Evolutionary conservation across 1,140 invertebrate genomes (phyloP).

Genomic region (Pseudomyrmex flavicornis): DNA sequence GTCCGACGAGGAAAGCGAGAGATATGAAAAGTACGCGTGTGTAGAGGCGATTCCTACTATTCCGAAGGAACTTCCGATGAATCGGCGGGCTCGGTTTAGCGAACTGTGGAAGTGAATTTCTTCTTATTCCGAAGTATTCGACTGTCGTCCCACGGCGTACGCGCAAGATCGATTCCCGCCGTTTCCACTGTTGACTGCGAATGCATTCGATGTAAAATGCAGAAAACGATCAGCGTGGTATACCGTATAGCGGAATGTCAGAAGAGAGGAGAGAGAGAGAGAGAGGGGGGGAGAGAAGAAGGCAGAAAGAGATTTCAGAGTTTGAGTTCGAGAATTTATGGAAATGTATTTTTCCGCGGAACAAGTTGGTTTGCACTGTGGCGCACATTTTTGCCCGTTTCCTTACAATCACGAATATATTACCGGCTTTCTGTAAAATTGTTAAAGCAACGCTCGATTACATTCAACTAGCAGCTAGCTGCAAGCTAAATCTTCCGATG

Average conservation of each 20-base stretch:
- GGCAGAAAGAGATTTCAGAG: slow-evolving; percentile 27
- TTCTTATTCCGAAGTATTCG: slow-evolving; percentile 53
- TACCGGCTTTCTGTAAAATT: slow-evolving; percentile 26
- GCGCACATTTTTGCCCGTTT: slow-evolving; percentile 40
- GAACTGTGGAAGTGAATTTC: slow-evolving; percentile 56
- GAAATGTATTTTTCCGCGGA: slow-evolving; percentile 47
- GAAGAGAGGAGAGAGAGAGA: background rate
- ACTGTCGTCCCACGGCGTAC: slow-evolving; percentile 47
- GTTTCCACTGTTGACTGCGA: slow-evolving; percentile 52
- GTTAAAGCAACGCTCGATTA: slow-evolving; percentile 30
- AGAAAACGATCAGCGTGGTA: slow-evolving; percentile 58
- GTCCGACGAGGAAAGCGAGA: background rate
- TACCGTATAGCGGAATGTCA: slow-evolving; percentile 49
- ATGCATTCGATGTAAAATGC: slow-evolving; percentile 65
- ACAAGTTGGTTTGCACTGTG: slow-evolving; percentile 7
- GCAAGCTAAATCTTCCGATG: background rate
- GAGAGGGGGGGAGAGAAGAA: background rate
- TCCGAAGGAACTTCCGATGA: slow-evolving; percentile 24
- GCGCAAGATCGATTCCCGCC: slow-evolving; percentile 60
- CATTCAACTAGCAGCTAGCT: background rate
- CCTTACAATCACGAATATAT: slow-evolving; percentile 47
- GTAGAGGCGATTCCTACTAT: background rate
- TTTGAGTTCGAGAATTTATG: slow-evolving; percentile 46
- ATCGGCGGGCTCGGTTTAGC: slow-evolving; percentile 59
- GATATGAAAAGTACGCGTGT: background rate